Conservation (phyloP, 2,888 invertebrate genomes). For the Hemicrepidius hirtus region DNA sequence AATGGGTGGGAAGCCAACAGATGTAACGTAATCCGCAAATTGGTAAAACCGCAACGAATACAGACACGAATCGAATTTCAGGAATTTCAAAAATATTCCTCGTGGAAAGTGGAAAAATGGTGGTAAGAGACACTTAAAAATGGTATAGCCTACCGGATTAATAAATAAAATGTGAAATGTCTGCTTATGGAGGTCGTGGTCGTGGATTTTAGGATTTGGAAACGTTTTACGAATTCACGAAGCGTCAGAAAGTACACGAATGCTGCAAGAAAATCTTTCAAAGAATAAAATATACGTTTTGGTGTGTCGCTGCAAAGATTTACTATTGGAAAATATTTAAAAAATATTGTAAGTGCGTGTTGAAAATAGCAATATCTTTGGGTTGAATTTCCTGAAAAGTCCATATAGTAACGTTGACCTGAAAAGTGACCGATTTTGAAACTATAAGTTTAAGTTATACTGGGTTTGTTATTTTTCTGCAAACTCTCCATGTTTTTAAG, state of each 20-base stretch:
- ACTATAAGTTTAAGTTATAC: no score
- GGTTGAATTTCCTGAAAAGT: no score
- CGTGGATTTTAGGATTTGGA: constrained; percentile 21
- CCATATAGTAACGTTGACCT: no score
- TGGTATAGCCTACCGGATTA: background rate
- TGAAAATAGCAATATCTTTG: background rate
- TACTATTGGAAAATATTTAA: constrained; percentile 9
- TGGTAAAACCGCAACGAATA: background rate
- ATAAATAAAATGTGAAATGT: constrained; percentile 28
- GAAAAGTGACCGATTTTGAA: no score
- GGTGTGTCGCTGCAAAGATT: constrained; percentile 6
- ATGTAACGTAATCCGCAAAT: constrained; percentile 26
- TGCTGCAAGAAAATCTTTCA: constrained; percentile 21
- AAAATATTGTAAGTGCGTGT: background rate
- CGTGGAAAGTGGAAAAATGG: no score
- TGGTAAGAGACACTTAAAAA: background rate
- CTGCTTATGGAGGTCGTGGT: constrained; percentile 18
- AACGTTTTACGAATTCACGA: constrained; percentile 28
- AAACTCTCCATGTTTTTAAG: no score
- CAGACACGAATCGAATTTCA: background rate
- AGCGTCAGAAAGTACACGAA: constrained; percentile 15
- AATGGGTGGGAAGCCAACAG: constrained; percentile 32
- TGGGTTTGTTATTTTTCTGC: no score
- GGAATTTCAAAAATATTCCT: constrained; percentile 3
- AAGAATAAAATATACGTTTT: constrained; percentile 9